Conservation (phyloP, 2,888 invertebrate genomes). For the Aleiodes leptofemur region DNA sequence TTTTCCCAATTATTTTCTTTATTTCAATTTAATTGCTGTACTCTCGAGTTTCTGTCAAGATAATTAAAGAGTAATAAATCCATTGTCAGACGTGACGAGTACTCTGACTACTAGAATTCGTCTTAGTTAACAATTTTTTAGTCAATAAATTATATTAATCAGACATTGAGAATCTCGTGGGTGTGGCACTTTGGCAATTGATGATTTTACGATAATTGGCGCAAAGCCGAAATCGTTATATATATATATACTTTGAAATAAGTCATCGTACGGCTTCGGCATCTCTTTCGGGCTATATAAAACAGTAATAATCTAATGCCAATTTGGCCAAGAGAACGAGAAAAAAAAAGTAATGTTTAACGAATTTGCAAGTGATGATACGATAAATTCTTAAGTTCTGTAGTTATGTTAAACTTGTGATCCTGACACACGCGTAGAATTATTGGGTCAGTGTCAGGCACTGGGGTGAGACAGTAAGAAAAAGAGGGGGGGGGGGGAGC, state of each 20-base stretch:
- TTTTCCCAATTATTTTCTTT: background rate
- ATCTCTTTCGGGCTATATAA: no score
- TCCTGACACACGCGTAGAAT: constrained; percentile 37
- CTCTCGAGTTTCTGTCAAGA: background rate
- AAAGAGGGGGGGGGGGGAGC: constrained; percentile 50
- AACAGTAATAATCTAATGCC: no score
- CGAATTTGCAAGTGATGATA: no score
- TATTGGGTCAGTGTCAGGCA: constrained; percentile 65
- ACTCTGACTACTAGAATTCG: constrained; percentile 17
- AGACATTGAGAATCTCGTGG: background rate
- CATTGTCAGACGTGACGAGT: constrained; percentile 2
- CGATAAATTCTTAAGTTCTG: no score
- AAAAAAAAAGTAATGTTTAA: no score
- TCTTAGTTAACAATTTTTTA: background rate
- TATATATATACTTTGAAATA: no score
- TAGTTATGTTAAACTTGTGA: background rate
- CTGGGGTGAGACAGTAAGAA: constrained; percentile 35
- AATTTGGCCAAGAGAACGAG: no score
- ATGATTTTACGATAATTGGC: no score
- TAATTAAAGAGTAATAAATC: background rate
- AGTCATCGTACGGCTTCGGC: no score
- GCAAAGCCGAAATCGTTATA: no score
- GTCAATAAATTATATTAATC: background rate
- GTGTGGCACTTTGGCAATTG: no score
- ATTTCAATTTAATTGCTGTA: background rate